These are phyloP conservation scores for Drosophila subquinaria DNA, from an alignment of 2,888 invertebrate genomes.

Conservation along the genomic window DNA sequence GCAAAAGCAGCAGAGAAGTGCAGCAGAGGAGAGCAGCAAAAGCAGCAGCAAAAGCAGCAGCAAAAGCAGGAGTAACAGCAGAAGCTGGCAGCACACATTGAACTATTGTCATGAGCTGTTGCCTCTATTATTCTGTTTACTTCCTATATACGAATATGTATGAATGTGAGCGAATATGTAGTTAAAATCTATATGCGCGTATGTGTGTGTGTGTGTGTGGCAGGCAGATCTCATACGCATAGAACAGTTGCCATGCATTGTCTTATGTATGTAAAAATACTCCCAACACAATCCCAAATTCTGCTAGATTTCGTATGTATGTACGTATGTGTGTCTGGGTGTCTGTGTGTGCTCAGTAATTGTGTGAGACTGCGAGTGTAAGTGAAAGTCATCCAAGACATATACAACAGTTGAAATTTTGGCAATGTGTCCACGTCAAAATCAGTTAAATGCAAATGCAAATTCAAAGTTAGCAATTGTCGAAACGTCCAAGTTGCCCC, in stretches of 20 bases:
- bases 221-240: constrained; percentile 9
- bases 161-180: constrained; percentile 13
- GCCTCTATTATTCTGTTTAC: constrained; percentile 65
- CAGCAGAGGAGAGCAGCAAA: neutral
- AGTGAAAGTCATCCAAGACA: constrained; percentile 53
- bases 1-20: neutral
- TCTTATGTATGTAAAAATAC: constrained; percentile 14
- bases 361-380: constrained; percentile 36
- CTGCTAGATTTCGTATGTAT: neutral
- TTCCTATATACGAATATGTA: constrained; percentile 26
- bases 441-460: constrained; percentile 70
- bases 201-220: constrained; percentile 4
- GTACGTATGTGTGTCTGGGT: constrained; percentile 3
- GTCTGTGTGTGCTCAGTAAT: constrained; percentile 33
- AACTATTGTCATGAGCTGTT: constrained; percentile 65
- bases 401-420: constrained; percentile 55
- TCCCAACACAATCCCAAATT: constrained; percentile 8
- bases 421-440: constrained; percentile 69
- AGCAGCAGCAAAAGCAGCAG: constrained; percentile 14
- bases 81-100: constrained; percentile 52
- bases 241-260: constrained; percentile 24
- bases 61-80: constrained; percentile 15
- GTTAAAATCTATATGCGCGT: constrained; percentile 8
- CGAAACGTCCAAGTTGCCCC: constrained; percentile 44
- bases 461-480: constrained; percentile 64